Evolutionary conservation across 1,140 invertebrate genomes (phyloP).

Genomic region (Maniola jurtina): DNA sequence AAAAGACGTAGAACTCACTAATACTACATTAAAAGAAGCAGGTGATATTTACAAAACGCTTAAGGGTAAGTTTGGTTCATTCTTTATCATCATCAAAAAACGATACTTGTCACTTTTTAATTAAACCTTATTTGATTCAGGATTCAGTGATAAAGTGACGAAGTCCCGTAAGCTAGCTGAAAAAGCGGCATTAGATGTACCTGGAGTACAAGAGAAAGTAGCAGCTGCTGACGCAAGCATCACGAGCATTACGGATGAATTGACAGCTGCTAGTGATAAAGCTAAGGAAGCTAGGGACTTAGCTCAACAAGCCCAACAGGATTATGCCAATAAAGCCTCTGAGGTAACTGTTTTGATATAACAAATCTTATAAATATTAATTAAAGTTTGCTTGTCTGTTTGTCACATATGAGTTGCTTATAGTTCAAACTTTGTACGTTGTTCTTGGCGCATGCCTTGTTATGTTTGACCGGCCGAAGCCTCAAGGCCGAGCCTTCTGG

Average conservation of each 20-base stretch:
- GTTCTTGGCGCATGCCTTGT: no score
- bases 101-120: background rate
- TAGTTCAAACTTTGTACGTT: no score
- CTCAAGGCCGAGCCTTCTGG: no score
- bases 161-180: slow-evolving; percentile 87
- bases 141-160: slow-evolving; percentile 94
- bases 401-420: background rate
- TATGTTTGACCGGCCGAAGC: no score
- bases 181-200: slow-evolving; percentile 86
- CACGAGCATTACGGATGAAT: slow-evolving; percentile 81
- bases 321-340: slow-evolving; percentile 85
- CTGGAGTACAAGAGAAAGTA: slow-evolving; percentile 83
- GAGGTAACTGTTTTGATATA: slow-evolving; percentile 80
- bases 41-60: slow-evolving; percentile 91
- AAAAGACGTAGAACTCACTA: slow-evolving; percentile 89
- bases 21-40: slow-evolving; percentile 92
- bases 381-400: background rate
- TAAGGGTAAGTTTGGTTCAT: slow-evolving; percentile 80
- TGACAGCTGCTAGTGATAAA: slow-evolving; percentile 87
- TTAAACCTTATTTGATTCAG: slow-evolving; percentile 68
- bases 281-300: slow-evolving; percentile 87
- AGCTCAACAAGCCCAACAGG: slow-evolving; percentile 87
- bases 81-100: slow-evolving; percentile 4
- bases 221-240: slow-evolving; percentile 79
- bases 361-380: no score